Evolutionary conservation across 2,888 invertebrate species (phyloP).

Genomic region (Sisyra nigra): DNA sequence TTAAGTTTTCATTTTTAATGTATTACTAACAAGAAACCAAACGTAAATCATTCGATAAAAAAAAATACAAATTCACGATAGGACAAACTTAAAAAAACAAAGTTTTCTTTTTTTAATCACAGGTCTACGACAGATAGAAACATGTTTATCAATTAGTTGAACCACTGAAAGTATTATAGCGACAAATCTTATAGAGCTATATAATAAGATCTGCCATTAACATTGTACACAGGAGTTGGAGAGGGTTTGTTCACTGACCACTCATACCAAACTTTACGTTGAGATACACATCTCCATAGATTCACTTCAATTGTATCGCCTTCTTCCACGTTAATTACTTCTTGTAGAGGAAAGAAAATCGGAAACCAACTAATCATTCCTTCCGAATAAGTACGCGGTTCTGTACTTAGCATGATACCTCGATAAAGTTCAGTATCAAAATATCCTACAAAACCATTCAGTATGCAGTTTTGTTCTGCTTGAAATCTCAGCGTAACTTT

Average conservation of each 20-base stretch:
- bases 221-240: slow-evolving; percentile 45
- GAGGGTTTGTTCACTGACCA: slow-evolving; percentile 61
- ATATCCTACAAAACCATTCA: slow-evolving; percentile 93
- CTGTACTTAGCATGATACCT: slow-evolving; percentile 73
- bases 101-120: no score
- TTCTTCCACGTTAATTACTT: slow-evolving; percentile 52
- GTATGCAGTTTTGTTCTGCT: slow-evolving; percentile 55
- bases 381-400: slow-evolving; percentile 72
- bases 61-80: no score
- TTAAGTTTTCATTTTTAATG: no score
- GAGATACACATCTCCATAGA: slow-evolving; percentile 72
- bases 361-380: slow-evolving; percentile 99
- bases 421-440: slow-evolving; percentile 82
- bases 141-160: no score
- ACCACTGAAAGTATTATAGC: no score
- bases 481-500: slow-evolving; percentile 50
- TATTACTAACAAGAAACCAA: no score
- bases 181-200: slow-evolving; percentile 39
- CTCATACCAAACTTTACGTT: slow-evolving; percentile 89
- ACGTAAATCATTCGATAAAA: no score
- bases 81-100: no score
- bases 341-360: slow-evolving; percentile 81
- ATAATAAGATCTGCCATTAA: slow-evolving; percentile 54
- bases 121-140: no score
- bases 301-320: slow-evolving; percentile 59